phyloP scores from a whole-genome alignment of 2,113 vertebrate species.

The Syngnathoides biaculeatus region DNA sequence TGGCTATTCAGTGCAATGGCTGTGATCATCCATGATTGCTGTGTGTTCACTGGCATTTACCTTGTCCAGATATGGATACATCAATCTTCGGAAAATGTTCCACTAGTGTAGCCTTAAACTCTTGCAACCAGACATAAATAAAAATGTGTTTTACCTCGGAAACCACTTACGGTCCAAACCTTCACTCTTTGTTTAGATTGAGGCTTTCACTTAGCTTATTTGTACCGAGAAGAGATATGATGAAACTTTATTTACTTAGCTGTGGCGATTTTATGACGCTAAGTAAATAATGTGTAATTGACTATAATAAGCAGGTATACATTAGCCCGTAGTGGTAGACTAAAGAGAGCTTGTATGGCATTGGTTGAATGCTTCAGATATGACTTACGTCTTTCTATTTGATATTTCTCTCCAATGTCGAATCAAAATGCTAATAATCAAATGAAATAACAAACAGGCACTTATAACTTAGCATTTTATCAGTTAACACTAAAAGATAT shows the following conservation, averaged over 20 bases:
- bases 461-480: too few relatives aligned
- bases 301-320: background rate
- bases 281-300: background rate
- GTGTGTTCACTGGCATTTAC: conserved; percentile 24
- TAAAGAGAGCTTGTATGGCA: background rate
- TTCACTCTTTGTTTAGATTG: background rate
- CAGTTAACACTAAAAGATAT: too few relatives aligned
- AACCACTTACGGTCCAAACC: background rate
- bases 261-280: background rate
- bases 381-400: background rate
- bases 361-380: background rate
- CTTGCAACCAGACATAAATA: background rate
- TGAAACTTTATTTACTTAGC: background rate
- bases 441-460: too few relatives aligned
- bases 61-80: background rate
- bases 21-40: conserved; percentile 11
- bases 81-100: conserved; percentile 18
- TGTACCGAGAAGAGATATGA: background rate
- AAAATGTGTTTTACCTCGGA: background rate
- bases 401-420: background rate
- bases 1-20: background rate
- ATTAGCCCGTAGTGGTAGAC: background rate
- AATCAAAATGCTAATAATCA: too few relatives aligned
- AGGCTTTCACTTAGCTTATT: conserved; percentile 2
- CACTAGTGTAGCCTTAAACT: conserved; percentile 2